phyloP scores from a whole-genome alignment of 2,113 vertebrate species.

The Chaetorhynchus papuensis region DNA sequence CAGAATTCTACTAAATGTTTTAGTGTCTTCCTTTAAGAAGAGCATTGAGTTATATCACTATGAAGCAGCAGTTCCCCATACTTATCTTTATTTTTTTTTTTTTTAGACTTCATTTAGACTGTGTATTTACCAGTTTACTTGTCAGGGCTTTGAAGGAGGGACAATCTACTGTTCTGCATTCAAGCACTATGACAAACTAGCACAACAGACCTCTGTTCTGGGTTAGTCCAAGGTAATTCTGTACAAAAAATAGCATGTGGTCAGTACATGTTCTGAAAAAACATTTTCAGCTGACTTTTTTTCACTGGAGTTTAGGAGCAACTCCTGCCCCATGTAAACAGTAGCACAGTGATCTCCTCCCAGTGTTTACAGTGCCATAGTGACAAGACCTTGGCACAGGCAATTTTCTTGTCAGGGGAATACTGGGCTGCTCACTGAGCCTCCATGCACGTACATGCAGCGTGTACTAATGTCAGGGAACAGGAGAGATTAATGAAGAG shows the following conservation, averaged over 20 bases:
- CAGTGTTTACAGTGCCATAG: background rate
- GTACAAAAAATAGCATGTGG: background rate
- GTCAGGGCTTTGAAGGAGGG: background rate
- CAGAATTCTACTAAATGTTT: background rate
- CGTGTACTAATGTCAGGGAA: background rate
- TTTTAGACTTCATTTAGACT: background rate
- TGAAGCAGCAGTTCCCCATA: background rate
- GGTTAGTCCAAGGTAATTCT: background rate
- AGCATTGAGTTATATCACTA: background rate
- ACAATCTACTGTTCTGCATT: background rate
- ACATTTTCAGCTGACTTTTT: background rate
- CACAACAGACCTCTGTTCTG: background rate
- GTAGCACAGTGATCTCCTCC: background rate
- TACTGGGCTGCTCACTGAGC: background rate
- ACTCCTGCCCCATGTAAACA: background rate
- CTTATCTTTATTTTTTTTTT: background rate
- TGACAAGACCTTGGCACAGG: background rate
- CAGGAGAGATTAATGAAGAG: background rate
- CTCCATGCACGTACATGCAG: background rate
- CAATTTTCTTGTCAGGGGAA: background rate
- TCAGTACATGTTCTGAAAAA: background rate
- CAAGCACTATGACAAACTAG: background rate
- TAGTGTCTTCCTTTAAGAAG: background rate
- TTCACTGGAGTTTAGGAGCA: background rate
- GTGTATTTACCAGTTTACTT: background rate